phyloP scores from a whole-genome alignment of 2,888 invertebrate genomes.

The Drosophila nigritarsus region DNA sequence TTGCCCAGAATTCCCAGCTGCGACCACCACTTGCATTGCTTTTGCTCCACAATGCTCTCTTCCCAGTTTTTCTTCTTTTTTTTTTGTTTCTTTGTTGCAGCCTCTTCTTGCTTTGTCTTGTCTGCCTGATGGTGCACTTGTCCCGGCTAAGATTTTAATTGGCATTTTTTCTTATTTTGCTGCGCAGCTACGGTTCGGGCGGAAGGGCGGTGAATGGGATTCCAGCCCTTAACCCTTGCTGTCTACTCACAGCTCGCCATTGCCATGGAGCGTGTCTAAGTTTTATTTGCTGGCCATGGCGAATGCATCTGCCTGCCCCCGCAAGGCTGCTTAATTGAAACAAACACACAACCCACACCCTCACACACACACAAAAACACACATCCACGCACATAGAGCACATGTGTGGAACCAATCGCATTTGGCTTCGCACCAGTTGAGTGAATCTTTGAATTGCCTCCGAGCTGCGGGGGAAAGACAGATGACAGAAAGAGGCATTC shows the following conservation, averaged over 20 bases:
- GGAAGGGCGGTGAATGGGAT: slow-evolving; percentile 6
- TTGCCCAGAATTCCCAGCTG: slow-evolving; percentile 1
- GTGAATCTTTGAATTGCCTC: slow-evolving; percentile 45
- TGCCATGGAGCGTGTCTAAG: slow-evolving; percentile 70
- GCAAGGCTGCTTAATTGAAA: slow-evolving; percentile 63
- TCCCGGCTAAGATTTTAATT: slow-evolving; percentile 83
- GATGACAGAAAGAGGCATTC: background rate
- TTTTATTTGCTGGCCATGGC: slow-evolving; percentile 80
- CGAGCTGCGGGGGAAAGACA: background rate
- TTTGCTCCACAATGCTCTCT: background rate
- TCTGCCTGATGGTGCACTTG: slow-evolving; percentile 71
- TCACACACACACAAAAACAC: slow-evolving; percentile 9
- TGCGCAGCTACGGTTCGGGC: background rate
- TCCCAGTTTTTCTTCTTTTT: background rate
- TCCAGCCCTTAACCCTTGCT: slow-evolving; percentile 48
- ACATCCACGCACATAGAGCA: slow-evolving; percentile 12
- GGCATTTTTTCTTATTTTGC: slow-evolving; percentile 72
- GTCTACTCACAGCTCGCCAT: slow-evolving; percentile 11
- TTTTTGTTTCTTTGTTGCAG: background rate
- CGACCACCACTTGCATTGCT: background rate
- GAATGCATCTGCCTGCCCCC: slow-evolving; percentile 40
- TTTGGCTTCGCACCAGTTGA: slow-evolving; percentile 67
- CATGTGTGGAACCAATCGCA: slow-evolving; percentile 74
- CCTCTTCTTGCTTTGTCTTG: slow-evolving; percentile 27
- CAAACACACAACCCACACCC: slow-evolving; percentile 42